Evolutionary conservation across 1,140 invertebrate genomes (phyloP), one percentile per base, ranked within the genome.

Genomic region (Eumaeus atala): DNA sequence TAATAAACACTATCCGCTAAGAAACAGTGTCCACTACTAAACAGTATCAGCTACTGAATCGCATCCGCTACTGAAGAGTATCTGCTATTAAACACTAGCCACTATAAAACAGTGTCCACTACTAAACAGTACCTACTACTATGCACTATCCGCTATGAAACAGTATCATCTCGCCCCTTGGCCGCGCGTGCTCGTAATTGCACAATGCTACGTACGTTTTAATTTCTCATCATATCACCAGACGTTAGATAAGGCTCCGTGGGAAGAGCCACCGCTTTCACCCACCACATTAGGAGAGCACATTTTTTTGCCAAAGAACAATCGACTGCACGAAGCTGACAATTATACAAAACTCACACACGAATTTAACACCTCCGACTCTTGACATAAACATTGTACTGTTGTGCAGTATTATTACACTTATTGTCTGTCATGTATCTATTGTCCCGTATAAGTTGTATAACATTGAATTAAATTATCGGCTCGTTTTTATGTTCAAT

Each of bases 261-360:
- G 70, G 65, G 70, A 72, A 70, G 33, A 51, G n/a, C 17, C 51
- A 66, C 53, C 66, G 67, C 70, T 72, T 72, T 72, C 70, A 64
- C 70, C 53, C 49, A 48, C 21, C 33, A 61, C 58, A 61, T 64
- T 54, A 59, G 69, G 63, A 64, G 65, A 60, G 61, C 50, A 42
- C 52, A 64, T 70, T 72, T 72, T 72, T 70, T 72, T 58, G 42
- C 56, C 47, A 17, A 12, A 62, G 59, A 72, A 72, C 70, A 72
- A 72, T 68, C 51, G 63, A 56, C 47, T 58, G 48, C 56, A 57
- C 48, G 49, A 16, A 21, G 36, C 12, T 51, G 17, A 58, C 55
- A 59, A 33, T 61, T 38, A 34, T 51, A 16, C 38, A 55, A 52
- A 49, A 38, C 16, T 14, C 33, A 9, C 54, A 60, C 9, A 17